Base-by-base conservation (phyloP, 2,113 vertebrate genomes). In the Meriones unguiculatus region DNA sequence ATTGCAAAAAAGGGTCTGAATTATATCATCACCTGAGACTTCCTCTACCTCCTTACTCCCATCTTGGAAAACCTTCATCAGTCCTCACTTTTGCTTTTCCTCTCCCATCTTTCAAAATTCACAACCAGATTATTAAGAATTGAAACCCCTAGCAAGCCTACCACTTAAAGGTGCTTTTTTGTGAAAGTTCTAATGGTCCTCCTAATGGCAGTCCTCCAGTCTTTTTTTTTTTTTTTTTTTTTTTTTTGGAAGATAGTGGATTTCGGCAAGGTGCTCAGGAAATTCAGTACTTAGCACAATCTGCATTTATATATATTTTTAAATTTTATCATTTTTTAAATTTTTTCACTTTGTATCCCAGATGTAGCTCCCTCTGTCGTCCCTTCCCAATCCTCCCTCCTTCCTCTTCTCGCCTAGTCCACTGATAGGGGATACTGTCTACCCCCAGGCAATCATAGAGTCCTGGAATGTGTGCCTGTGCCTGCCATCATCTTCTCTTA, bases 361-460 rank as follows among this genome's bases (percentile, higher is more conserved):
- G 46, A 46, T 46, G 46, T 46, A 46, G 46, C 46, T 5, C 46
- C 46, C 46, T 46, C 46, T 46, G 46, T 5, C 5, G 5, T 46
- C 46, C 46, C 46, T 46, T 46, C 46, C 46, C 46, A 46, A 46
- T 46, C 46, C 46, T 46, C 46, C 46, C 46, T 46, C 46, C 46
- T 5, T 5, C 46, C 46, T 46, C 46, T 46, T 46, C 46, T 46
- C 46, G 5, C 3, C 46, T 46, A 46, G 46, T 46, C 46, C 46
- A 46, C 46, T 46, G 46, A 46, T 46, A 94, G 94, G 96, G 72
- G 0, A 0, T 50, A 92, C 90, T 93, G 77, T 92, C 93, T 97
- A 93, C 97, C 96, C 95, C 64, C 89, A 95, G 94, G 98, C 96
- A 97, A 97, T 97, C 96, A 93, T 28, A 85, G 93, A 89, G 59